Percentiles rank a stretch among this genome's conserved stretches.
These are phyloP conservation scores for Myanophis thanlyinensis DNA, from an alignment of 2,113 vertebrate genomes.

Conservation along the genomic window DNA sequence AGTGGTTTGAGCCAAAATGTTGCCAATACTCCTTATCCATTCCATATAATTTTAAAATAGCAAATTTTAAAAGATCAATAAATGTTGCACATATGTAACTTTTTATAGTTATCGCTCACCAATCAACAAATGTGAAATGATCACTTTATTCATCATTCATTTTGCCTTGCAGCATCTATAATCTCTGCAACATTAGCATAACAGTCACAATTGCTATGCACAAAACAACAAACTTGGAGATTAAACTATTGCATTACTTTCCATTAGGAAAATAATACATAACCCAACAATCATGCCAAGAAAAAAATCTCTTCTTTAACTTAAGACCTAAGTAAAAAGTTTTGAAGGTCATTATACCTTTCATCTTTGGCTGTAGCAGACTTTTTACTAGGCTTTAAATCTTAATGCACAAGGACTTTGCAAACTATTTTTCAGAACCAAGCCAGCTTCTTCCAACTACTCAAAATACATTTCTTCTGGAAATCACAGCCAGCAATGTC, in stretches of 20 bases:
- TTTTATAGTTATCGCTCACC: background rate
- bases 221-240: background rate
- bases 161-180: background rate
- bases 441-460: constrained; percentile 24
- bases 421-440: constrained; percentile 23
- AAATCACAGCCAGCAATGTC: constrained; percentile 10
- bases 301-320: background rate
- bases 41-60: background rate
- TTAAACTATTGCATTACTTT: background rate
- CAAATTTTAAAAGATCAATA: background rate
- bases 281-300: background rate
- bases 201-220: background rate
- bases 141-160: background rate
- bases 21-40: background rate
- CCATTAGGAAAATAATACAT: background rate
- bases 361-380: background rate
- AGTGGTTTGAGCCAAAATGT: background rate
- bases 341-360: background rate
- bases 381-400: background rate
- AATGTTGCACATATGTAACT: background rate
- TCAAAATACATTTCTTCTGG: constrained; percentile 37
- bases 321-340: background rate
- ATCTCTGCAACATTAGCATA: background rate
- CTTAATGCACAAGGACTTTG: rapidly evolving
- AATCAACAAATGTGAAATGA: background rate